phyloP scores from a whole-genome alignment of 2,797 vertebrate species.

The Malacoraja senta region DNA sequence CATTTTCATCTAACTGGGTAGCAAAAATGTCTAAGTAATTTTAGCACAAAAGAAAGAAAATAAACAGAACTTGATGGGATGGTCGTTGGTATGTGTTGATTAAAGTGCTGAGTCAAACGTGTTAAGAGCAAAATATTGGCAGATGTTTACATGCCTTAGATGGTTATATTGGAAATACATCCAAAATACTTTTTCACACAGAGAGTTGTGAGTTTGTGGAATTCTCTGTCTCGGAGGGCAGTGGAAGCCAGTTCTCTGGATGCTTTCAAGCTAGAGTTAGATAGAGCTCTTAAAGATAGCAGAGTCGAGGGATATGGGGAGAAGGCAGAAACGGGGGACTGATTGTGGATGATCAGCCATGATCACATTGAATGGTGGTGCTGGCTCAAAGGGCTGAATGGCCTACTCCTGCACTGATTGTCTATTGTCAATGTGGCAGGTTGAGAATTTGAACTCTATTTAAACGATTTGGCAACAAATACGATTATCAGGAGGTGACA shows the following conservation, averaged over 20 bases:
- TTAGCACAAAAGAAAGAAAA: neutral
- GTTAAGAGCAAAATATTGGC: conserved; percentile 1
- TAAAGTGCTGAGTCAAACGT: conserved; percentile 6
- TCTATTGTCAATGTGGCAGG: neutral
- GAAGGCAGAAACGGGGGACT: no score
- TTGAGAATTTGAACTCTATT: neutral
- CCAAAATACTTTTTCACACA: neutral
- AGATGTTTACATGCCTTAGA: neutral
- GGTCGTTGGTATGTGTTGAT: neutral
- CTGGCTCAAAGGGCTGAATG: no score
- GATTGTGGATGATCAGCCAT: no score
- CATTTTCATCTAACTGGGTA: neutral
- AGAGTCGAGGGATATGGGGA: no score
- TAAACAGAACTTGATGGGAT: neutral
- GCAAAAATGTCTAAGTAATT: neutral
- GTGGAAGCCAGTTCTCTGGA: no score
- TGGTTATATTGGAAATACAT: neutral
- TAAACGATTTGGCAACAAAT: neutral
- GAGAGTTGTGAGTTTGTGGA: no score
- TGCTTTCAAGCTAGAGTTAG: no score
- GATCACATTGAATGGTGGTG: no score
- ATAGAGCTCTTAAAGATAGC: no score
- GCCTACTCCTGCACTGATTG: no score
- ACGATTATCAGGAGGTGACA: neutral
- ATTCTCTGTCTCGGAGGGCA: no score